Base-by-base conservation (phyloP, 2,888 invertebrate genomes). In the Eilema sororculum region DNA sequence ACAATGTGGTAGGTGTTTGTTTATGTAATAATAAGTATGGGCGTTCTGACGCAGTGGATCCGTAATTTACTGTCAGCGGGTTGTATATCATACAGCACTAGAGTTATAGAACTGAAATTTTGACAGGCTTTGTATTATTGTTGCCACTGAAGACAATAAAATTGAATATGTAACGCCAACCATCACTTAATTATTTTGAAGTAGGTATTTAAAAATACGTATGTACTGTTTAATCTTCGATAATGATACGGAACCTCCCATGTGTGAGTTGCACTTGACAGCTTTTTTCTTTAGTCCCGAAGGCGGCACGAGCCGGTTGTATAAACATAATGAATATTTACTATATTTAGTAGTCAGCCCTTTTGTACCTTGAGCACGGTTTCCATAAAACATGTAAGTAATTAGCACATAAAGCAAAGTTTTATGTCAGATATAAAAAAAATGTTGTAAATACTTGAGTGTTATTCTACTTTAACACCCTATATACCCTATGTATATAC, bases 251-350 rank as follows among this genome's bases (percentile, higher is more conserved):
- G 57, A 52, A 52, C 52, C 52, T n/a, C 16, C n/a, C n/a, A 20
- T 52, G 9, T 52, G n/a, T 1, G 8, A 52, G 20, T 9, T 0
- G 2, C 2, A n/a, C 6, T 46, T 46, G 52, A n/a, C n/a, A 20
- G 52, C 6, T 13, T 52, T 52, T 52, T 52, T 20, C 20, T 37
- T 37, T 37, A 52, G n/a, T 52, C n/a, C 78, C 77, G 69, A 78
- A 78, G 79, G 78, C 82, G 68, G 69, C 71, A 68, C 74, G 71
- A 87, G 83, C 86, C 85, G 83, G 86, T 85, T 83, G 81, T 80
- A 77, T 82, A 82, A 81, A 85, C 77, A 77, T 88, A 90, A 91
- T 90, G 87, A 90, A 88, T 89, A 90, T 90, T 90, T 86, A 87
- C 86, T 84, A 82, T 85, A 85, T 84, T 83, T 84, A 82, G 79